Evolutionary conservation across 2,113 vertebrate species (phyloP), one percentile per base, ranked within the genome.

Genomic region (Pedionomus torquatus): DNA sequence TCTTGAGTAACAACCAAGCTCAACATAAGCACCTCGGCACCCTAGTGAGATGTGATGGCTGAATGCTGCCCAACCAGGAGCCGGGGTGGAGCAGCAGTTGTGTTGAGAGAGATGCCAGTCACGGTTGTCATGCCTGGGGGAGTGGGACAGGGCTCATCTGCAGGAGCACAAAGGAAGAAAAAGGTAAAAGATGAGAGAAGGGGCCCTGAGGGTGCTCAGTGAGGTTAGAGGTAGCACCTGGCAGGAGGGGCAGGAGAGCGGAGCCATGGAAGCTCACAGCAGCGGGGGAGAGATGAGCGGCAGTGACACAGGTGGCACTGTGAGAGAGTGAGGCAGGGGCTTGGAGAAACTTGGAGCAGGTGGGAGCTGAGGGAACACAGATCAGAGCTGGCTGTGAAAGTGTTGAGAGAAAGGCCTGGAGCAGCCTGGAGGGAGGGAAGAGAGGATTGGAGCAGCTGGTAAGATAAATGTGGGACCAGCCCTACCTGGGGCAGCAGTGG

Each of bases 401-500:
- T 10, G 4, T 68, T 13, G 49, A 84, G 65, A 91, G 61, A 88
- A 96, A 87, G 74, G 90, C 87, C 87, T 90, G 85, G 58, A 80
- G 89, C 86, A 95, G 83, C 80, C 90, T 92, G 90, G 63, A 90
- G 85, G 86, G 94, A 84, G 35, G 61, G 23, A 87, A 91, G 41
- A 70, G 63, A 77, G 71, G 66, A 65, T 1, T 69, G 90, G 41
- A 91, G 75, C 84, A 91, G 92, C 49, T 1, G 4, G 90, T 41
- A 68, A 74, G 87, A 89, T 85, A 85, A 94, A 15, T 72, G 79
- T 2, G 1, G 58, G 74, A 35, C 77, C 10, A 5, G 66, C 77
- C 55, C 20, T 21, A 31, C 69, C 64, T 44, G 51, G 46, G 69
- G 49, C 71, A 83, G 66, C 63, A 60, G 44, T 24, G 43, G 35